Percentiles rank a stretch among this genome's conserved stretches.
phyloP scores from a whole-genome alignment of 2,113 vertebrate species.

The Microcebus lehilahytsara region DNA sequence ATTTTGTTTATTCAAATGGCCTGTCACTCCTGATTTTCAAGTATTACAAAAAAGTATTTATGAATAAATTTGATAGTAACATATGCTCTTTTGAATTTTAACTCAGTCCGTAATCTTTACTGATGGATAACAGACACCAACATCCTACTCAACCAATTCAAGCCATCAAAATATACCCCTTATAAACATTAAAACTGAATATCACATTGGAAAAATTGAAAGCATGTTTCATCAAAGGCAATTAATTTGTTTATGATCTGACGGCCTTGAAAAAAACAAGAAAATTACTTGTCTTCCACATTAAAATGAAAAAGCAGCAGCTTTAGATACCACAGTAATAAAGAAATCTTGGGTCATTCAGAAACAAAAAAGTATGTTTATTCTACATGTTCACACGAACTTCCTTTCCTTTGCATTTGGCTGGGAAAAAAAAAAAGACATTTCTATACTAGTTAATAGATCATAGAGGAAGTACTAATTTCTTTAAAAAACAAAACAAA shows the following conservation, averaged over 20 bases:
- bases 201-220: slow-evolving; percentile 74
- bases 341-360: slow-evolving; percentile 46
- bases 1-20: slow-evolving; percentile 47
- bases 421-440: fast-evolving
- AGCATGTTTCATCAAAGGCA: slow-evolving; percentile 77
- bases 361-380: slow-evolving; percentile 41
- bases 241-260: slow-evolving; percentile 78
- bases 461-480: neutral
- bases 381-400: neutral
- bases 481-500: neutral
- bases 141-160: slow-evolving; percentile 71
- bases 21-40: slow-evolving; percentile 58
- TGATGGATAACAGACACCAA: slow-evolving; percentile 73
- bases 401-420: neutral
- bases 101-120: slow-evolving; percentile 65
- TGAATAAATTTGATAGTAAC: slow-evolving; percentile 51
- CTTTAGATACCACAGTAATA: slow-evolving; percentile 61
- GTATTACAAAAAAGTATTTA: slow-evolving; percentile 58
- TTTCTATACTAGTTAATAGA: neutral
- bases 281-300: slow-evolving; percentile 34
- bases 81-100: slow-evolving; percentile 38
- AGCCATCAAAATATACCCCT: too few relatives aligned
- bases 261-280: slow-evolving; percentile 46
- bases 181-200: slow-evolving; percentile 77
- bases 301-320: slow-evolving; percentile 62